Conservation (phyloP, 2,113 vertebrate species). For the Muntiacus reevesi region DNA sequence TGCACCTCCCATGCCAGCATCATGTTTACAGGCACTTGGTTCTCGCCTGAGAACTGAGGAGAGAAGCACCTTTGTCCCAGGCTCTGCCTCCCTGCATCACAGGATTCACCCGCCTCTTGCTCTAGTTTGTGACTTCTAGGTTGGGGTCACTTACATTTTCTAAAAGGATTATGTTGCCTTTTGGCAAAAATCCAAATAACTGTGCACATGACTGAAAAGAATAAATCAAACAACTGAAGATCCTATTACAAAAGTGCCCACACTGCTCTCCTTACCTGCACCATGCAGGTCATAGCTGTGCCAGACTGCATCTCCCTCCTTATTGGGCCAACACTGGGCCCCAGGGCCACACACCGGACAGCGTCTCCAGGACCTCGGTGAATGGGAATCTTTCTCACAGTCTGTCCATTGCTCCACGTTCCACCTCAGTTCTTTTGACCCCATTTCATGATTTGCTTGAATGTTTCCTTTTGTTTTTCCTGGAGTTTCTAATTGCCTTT, state of each 20-base stretch:
- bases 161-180: neutral
- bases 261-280: rapidly evolving
- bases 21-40: neutral
- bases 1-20: rapidly evolving
- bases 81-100: rapidly evolving
- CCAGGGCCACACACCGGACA: neutral
- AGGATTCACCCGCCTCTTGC: rapidly evolving
- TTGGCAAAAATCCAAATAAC: neutral
- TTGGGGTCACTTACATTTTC: neutral
- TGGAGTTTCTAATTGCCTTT: neutral
- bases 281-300: rapidly evolving
- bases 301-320: neutral
- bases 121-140: neutral
- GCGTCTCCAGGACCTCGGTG: neutral
- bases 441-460: neutral
- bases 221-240: neutral
- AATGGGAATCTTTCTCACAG: no score
- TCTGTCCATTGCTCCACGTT: rapidly evolving
- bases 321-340: neutral
- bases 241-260: rapidly evolving
- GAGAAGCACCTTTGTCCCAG: rapidly evolving
- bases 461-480: neutral
- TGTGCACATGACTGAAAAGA: neutral
- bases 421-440: neutral
- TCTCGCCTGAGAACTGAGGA: neutral